These are phyloP conservation scores for Lasioglossum albipes DNA, from an alignment of 1,140 invertebrate genomes.

Conservation along the genomic window DNA sequence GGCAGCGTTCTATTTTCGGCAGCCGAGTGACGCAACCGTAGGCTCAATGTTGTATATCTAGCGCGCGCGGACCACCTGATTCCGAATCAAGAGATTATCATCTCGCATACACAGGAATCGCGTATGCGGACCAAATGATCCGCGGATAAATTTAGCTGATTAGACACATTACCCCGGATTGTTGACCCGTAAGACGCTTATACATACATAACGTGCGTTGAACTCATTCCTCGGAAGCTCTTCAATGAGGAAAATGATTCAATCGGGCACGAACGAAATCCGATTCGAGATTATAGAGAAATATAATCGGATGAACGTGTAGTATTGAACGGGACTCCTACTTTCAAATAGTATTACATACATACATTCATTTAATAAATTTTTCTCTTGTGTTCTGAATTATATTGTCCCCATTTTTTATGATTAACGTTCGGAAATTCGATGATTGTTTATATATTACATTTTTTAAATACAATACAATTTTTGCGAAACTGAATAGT, in stretches of 20 bases:
- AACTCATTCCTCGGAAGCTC: slow-evolving; percentile 41
- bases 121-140: slow-evolving; percentile 52
- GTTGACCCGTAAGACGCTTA: slow-evolving; percentile 38
- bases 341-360: too few species aligned
- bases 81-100: slow-evolving; percentile 55
- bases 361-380: too few species aligned
- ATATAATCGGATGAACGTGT: too few species aligned
- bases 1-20: neutral
- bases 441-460: too few species aligned
- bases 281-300: too few species aligned
- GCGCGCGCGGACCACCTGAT: slow-evolving; percentile 44
- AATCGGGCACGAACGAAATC: neutral
- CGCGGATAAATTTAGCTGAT: slow-evolving; percentile 63
- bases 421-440: too few species aligned
- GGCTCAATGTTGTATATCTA: slow-evolving; percentile 24
- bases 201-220: slow-evolving; percentile 27
- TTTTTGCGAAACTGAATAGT: too few species aligned
- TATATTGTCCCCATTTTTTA: too few species aligned
- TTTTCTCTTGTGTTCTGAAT: too few species aligned
- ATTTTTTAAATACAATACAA: too few species aligned
- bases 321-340: too few species aligned
- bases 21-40: neutral
- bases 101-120: slow-evolving; percentile 32
- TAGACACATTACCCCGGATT: slow-evolving; percentile 56
- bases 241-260: slow-evolving; percentile 31